A percentile compares a stretch with the other conserved stretches of the same genome.
Evolutionary conservation across 2,113 vertebrate species (phyloP).

Genomic region (Podarcis cretensis): DNA sequence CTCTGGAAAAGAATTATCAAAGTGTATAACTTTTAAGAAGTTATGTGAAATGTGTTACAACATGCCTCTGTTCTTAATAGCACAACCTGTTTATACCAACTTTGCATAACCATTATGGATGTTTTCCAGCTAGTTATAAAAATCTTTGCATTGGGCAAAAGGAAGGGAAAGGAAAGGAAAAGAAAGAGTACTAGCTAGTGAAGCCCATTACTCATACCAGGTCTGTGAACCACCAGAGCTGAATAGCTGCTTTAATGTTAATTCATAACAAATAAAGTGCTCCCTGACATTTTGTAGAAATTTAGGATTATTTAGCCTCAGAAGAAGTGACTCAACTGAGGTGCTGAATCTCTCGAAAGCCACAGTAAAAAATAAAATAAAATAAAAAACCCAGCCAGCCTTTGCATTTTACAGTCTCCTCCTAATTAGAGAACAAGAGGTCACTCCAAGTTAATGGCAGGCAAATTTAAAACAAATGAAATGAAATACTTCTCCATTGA

Average conservation of each 20-base stretch:
- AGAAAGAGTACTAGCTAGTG: not conserved
- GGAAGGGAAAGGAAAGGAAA: not conserved
- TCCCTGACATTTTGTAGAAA: conserved; percentile 21
- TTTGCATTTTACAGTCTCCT: conserved; percentile 27
- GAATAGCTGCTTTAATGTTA: not conserved
- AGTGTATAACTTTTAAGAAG: not conserved
- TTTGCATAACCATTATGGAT: not conserved
- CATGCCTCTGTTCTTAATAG: not conserved
- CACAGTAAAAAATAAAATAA: not conserved
- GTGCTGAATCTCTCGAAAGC: not conserved
- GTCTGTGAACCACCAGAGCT: not conserved
- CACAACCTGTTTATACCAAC: not conserved
- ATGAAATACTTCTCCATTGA: conserved; percentile 52
- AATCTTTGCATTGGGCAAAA: not conserved
- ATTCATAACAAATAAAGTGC: not conserved
- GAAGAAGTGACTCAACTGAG: conserved; percentile 28
- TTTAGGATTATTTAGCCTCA: conserved; percentile 23
- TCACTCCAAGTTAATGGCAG: conserved; percentile 40
- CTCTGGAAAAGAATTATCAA: not conserved
- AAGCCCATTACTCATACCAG: not conserved
- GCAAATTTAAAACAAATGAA: conserved; percentile 58
- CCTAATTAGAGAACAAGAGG: conserved; percentile 33
- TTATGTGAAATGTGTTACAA: not conserved
- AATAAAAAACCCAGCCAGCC: not conserved
- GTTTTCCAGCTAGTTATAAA: not conserved